Evolutionary conservation across 2,797 vertebrate genomes (phyloP).

Genomic region (Manis pentadactyla): DNA sequence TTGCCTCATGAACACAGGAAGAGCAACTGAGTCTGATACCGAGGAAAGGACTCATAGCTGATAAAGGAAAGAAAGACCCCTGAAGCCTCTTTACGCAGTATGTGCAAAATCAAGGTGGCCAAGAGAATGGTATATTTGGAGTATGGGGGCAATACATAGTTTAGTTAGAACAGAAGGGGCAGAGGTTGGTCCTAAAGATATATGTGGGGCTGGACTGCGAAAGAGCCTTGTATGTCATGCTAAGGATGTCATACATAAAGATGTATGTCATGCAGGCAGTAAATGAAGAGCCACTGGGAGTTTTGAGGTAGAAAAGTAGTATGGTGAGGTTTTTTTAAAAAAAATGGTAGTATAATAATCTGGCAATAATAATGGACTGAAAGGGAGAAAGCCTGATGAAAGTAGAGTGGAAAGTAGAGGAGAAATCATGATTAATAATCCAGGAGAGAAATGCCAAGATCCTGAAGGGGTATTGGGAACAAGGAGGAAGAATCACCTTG

Average conservation of each 20-base stretch:
- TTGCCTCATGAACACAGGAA: background rate
- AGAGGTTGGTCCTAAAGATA: background rate
- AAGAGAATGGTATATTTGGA: background rate
- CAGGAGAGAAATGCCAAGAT: background rate
- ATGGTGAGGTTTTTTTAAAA: background rate
- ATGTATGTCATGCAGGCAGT: background rate
- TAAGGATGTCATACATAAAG: background rate
- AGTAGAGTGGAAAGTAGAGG: background rate
- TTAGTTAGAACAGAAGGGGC: background rate
- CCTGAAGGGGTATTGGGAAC: background rate
- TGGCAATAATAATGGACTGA: background rate
- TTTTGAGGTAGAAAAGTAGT: background rate
- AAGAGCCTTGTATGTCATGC: background rate
- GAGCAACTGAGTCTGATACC: background rate
- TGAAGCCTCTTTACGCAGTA: background rate
- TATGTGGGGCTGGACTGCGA: background rate
- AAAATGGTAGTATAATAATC: background rate
- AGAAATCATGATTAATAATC: background rate
- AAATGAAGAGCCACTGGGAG: background rate
- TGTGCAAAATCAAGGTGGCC: background rate
- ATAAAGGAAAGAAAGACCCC: background rate
- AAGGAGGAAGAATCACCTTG: background rate
- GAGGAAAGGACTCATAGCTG: background rate
- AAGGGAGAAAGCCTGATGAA: background rate
- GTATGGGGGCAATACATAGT: background rate